Evolutionary conservation across 2,888 invertebrate genomes (phyloP), one percentile per base, ranked within the genome.

Genomic region (Tethea ocularis): DNA sequence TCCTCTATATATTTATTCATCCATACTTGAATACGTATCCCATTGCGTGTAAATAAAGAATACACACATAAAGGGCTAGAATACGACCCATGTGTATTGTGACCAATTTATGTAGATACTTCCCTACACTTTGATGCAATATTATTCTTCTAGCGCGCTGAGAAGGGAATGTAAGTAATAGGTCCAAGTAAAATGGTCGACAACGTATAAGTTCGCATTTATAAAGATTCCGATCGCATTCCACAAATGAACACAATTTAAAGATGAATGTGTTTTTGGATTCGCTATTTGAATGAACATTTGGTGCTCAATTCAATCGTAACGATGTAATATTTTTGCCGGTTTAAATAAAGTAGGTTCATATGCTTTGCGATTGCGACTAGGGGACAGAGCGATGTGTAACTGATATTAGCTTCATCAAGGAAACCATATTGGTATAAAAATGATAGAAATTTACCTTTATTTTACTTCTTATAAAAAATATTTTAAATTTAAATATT

Each of bases 211-310:
- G 80, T 80, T 77, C 84, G 73, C 87, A 90, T 92, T 90, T 91
- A 87, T 93, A 92, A 84, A 88, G 92, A 91, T 92, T 88, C 82
- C 69, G 78, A 89, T 86, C 82, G 83, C 84, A 89, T 92, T 87
- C 84, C 78, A 64, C 78, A 87, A 91, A 92, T 91, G 91, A 91
- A 87, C 84, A 88, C 91, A 91, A 93, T 93, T 91, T 91, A 83
- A 85, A 89, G 87, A 90, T 80, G 85, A 86, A 91, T 91, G 87
- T 77, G 80, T 79, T 84, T 84, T 80, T 80, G 75, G 83, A 86
- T 87, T 84, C 77, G 74, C 86, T 86, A 85, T 92, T 87, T 86
- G 82, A 83, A 84, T 83, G 82, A 82, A 78, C 80, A 82, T 86
- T 80, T 75, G 77, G 80, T 70, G 69, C 72, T 69, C 77, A 78